Conservation (phyloP, 2,888 invertebrate genomes). For the Oxyscelio sp. region DNA sequence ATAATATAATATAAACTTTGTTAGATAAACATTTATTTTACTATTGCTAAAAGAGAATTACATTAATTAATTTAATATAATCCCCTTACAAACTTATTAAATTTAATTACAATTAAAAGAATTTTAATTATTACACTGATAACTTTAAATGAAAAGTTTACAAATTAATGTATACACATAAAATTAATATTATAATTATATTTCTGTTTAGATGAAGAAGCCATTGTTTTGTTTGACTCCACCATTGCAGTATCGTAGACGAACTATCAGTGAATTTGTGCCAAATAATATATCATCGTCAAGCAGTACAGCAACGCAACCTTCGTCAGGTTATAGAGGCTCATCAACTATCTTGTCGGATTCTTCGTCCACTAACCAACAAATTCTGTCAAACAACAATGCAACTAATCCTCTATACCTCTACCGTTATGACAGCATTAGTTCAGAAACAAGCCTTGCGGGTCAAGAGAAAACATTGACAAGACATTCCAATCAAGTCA, state of each 20-base stretch:
- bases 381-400: constrained; percentile 88
- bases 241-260: constrained; percentile 89
- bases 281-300: constrained; percentile 90
- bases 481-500: constrained; percentile 71
- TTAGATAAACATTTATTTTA: too few species aligned
- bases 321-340: constrained; percentile 95
- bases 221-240: constrained; percentile 90
- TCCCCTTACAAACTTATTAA: too few species aligned
- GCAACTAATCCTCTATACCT: constrained; percentile 92
- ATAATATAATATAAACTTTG: too few species aligned
- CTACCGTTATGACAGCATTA: constrained; percentile 94
- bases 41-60: too few species aligned
- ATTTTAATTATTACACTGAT: too few species aligned
- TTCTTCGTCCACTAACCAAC: constrained; percentile 92
- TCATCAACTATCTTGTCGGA: constrained; percentile 95
- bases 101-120: too few species aligned
- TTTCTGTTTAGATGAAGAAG: constrained; percentile 87
- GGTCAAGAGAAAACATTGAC: constrained; percentile 82
- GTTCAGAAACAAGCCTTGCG: constrained; percentile 92
- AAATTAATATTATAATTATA: too few species aligned
- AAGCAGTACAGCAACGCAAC: constrained; percentile 93
- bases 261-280: constrained; percentile 90
- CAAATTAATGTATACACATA: too few species aligned
- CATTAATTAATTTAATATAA: too few species aligned
- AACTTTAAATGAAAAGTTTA: too few species aligned